Percentiles rank a stretch among this genome's conserved stretches.
Conservation (phyloP, 2,797 vertebrate species). For the Alosa sapidissima region DNA sequence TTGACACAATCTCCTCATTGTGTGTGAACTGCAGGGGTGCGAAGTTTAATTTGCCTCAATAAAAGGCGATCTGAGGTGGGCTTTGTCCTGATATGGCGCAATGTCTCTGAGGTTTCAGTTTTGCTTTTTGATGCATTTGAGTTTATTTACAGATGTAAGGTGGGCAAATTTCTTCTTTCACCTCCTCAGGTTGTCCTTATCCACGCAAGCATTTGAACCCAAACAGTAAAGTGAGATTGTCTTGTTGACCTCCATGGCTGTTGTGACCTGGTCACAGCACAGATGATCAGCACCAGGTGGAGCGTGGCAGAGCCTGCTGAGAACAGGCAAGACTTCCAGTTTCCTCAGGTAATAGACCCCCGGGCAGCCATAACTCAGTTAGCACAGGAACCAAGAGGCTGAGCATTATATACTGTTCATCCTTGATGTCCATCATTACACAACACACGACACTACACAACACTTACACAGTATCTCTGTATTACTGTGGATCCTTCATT, state of each 20-base stretch:
- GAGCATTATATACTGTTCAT: not conserved
- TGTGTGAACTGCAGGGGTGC: conserved; percentile 47
- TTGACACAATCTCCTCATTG: conserved; percentile 25
- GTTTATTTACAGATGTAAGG: not conserved
- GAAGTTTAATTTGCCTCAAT: conserved; percentile 56
- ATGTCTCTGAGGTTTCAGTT: not conserved
- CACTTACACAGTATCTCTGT: not conserved
- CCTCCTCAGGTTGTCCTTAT: not conserved
- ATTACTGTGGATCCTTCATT: not conserved
- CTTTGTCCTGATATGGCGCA: conserved; percentile 30
- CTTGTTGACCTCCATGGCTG: not conserved
- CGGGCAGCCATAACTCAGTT: not conserved
- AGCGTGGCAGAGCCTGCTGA: not conserved
- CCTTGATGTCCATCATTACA: not conserved
- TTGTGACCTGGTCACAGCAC: not conserved
- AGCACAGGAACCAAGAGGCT: not conserved
- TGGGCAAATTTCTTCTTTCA: not conserved
- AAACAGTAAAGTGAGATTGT: conserved; percentile 10
- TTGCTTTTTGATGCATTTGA: not conserved
- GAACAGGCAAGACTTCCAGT: not conserved
- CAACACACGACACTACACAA: not conserved
- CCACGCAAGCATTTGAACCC: not conserved
- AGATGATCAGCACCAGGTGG: conserved; percentile 5
- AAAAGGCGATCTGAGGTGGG: conserved; percentile 49
- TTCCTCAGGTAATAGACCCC: conserved; percentile 2